These are phyloP conservation scores for Sciurus vulgaris DNA, from an alignment of 2,797 vertebrate species.

Conservation along the genomic window DNA sequence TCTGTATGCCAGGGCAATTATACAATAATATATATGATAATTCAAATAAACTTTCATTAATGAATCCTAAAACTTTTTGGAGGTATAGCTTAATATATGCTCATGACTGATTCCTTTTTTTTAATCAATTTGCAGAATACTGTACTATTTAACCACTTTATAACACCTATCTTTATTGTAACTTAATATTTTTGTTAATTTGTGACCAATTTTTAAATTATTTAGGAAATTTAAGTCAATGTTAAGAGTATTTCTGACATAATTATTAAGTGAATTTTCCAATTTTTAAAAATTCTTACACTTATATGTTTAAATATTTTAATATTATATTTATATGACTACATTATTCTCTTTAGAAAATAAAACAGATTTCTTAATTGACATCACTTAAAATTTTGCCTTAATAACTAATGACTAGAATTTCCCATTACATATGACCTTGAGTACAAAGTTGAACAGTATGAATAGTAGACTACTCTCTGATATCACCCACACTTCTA, in stretches of 20 bases:
- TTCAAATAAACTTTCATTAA: not conserved
- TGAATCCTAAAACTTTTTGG: not conserved
- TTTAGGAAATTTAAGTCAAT: not conserved
- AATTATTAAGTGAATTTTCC: not conserved
- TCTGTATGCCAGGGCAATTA: not conserved
- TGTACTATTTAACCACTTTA: not conserved
- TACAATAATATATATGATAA: not conserved
- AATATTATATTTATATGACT: not conserved
- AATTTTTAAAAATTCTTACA: not conserved
- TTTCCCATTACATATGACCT: not conserved
- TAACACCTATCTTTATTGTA: not conserved
- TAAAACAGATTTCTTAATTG: not conserved
- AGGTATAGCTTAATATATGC: not conserved
- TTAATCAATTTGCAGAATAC: not conserved
- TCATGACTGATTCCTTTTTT: not conserved
- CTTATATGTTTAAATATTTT: not conserved
- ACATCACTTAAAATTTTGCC: not conserved
- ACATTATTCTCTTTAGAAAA: not conserved
- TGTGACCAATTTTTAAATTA: not conserved
- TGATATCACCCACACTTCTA: not conserved
- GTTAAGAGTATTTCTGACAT: not conserved
- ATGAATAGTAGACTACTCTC: not conserved
- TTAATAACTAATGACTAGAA: not conserved
- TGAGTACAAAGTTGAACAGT: not conserved
- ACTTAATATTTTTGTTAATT: not conserved